Evolutionary conservation across 1,140 invertebrate species (phyloP).

Genomic region (Cherax destructor): DNA sequence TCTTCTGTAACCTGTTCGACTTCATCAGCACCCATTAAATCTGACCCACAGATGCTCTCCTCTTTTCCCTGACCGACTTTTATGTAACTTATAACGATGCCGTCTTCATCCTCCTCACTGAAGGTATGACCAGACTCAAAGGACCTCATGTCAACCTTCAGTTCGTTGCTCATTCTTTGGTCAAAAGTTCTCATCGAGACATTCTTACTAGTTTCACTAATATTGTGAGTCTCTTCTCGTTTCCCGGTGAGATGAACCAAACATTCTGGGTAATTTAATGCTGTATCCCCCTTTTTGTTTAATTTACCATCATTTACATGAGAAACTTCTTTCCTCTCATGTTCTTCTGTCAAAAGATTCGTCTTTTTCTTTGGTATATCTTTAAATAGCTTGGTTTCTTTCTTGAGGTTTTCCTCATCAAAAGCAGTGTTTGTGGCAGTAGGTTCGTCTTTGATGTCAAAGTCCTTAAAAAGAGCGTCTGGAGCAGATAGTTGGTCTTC

Average conservation of each 20-base stretch:
- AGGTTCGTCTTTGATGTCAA: too few relatives aligned
- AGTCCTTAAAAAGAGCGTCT: too few relatives aligned
- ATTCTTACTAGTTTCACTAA: neutral
- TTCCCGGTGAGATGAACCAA: neutral
- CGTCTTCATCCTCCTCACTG: conserved; percentile 51
- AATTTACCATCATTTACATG: neutral
- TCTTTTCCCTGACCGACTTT: conserved; percentile 6
- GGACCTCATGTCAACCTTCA: neutral
- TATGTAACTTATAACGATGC: conserved; percentile 33
- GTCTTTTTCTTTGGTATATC: neutral
- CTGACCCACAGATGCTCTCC: neutral
- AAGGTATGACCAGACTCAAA: conserved; percentile 36
- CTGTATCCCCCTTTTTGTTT: neutral
- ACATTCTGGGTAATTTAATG: neutral
- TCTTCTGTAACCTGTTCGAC: neutral
- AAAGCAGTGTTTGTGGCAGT: too few relatives aligned
- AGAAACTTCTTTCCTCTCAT: neutral
- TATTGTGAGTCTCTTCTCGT: neutral
- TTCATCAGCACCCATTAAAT: neutral
- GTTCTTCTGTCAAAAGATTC: too few relatives aligned
- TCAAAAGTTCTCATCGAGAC: too few relatives aligned
- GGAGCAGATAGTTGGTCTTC: too few relatives aligned
- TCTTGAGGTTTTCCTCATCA: too few relatives aligned
- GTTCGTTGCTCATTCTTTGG: neutral
- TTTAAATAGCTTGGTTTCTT: neutral